Percentiles rank a stretch among this genome's conserved stretches.
Conservation (phyloP, 2,888 invertebrate genomes). For the Tipula vernalis region DNA sequence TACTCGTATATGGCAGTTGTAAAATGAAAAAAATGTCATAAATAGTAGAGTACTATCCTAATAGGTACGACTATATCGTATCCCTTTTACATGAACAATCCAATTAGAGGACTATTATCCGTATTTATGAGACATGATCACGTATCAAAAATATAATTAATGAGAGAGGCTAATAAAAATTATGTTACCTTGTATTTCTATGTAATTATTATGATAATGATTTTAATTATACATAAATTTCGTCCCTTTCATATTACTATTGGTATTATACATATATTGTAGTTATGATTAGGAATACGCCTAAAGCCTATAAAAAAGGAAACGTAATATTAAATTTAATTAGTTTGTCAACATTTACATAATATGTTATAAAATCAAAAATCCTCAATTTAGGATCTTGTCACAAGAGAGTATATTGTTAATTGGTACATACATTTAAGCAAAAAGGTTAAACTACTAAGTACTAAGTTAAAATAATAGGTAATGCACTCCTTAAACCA, state of each 20-base stretch:
- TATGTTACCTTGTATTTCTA: neutral
- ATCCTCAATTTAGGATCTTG: neutral
- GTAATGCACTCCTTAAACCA: too few relatives aligned
- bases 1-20: neutral
- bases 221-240: neutral
- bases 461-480: too few relatives aligned
- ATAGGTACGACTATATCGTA: neutral
- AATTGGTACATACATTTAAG: too few relatives aligned
- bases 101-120: neutral
- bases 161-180: neutral
- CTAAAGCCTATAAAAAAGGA: neutral
- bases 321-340: neutral
- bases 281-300: neutral
- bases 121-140: neutral
- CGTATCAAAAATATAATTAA: neutral
- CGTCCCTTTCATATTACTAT: neutral
- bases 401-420: too few relatives aligned
- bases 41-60: neutral
- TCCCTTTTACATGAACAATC: neutral
- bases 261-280: neutral
- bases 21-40: neutral
- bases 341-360: neutral
- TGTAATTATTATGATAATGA: neutral
- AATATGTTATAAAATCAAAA: neutral
- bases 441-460: too few relatives aligned